Evolutionary conservation across 2,888 invertebrate species (phyloP), one percentile per base, ranked within the genome.

Genomic region (Clusia tigrina): DNA sequence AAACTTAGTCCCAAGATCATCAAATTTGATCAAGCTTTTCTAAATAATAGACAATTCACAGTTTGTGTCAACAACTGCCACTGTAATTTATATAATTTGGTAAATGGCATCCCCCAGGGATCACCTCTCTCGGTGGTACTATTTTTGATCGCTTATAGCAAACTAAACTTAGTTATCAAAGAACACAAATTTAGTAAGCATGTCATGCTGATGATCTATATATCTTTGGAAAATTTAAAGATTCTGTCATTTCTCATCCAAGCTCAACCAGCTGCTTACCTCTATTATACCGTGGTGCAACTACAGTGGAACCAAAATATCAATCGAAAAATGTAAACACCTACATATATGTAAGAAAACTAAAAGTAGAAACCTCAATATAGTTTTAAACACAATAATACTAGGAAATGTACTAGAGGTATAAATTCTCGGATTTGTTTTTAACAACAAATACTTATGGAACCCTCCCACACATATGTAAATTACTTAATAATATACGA

Each of bases 91-190:
- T 42, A 15, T n/a, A 54, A 17, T 32, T 20, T 53, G 22, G 3
- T 23, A 22, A 51, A 32, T 32, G 37, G 48, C 22, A 38, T 37
- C 51, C 37, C 56, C 23, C n/a, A 56, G 17, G 61, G 61, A 2
- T 62, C 61, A 9, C 61, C 61, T 12, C 23, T 54, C 10, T 37
- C 56, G 25, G 56, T 62, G 2, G 38, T 57, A 3, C 42, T 52
- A 22, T 62, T 62, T 62, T 24, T 51, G 32, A 57, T 62, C 10
- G 62, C 62, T 3, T 57, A 48, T n/a, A 42, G 57, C 48, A 46
- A 56, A 37, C 6, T 62, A 24, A 26, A 15, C 20, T 24, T 2
- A 9, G 2, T 25, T 15, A 17, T 58, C 15, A 17, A 9, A 2
- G 38, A 57, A 58, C 22, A 58, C 25, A 58, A 58, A 46, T 17